Base-by-base conservation (phyloP, 2,888 invertebrate species). In the Scaptomyza flava region DNA sequence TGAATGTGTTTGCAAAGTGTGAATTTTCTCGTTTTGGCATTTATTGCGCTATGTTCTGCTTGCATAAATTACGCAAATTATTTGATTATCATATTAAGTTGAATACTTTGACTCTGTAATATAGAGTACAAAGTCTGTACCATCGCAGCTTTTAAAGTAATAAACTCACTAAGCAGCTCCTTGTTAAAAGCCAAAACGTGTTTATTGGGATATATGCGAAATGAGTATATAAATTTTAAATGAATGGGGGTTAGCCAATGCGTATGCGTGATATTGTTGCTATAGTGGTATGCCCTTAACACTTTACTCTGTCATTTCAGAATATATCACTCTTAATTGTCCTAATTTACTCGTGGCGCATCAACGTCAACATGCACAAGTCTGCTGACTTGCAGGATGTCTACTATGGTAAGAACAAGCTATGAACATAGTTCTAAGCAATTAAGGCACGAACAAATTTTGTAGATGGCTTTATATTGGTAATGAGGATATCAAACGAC, bases 291-390 rank as follows among this genome's bases (percentile, higher is more conserved):
- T 34, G 34, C 43, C n/a, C 0, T 20, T 50, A 17, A 17, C n/a
- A 45, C 20, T 54, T 57, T 9, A 3, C 33, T 61, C 27, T 63
- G 30, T 23, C 20, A 14, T 94, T 94, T 31, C 94, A 96, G 96
- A 95, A 95, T 93, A 95, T 95, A 91, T 95, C 96, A 74, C 94
- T 96, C 86, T 89, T 96, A 81, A 95, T 96, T 83, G 95, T 95
- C 68, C 93, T 96, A 75, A 93, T 96, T 80, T 96, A 95, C 91
- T 95, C 95, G 87, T 96, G 96, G 96, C 93, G 95, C 87, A 95
- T 96, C 74, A 94, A 95, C 72, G 94, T 95, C 70, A 96, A 95
- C 87, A 94, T 95, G 66, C 95, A 95, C 90, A 94, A 94, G 86
- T 94, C 94, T 89, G 94, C 94, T 52, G 94, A 94, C 63, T 91